Conservation (phyloP, 2,888 invertebrate genomes). For the Drosophila paracracens region DNA sequence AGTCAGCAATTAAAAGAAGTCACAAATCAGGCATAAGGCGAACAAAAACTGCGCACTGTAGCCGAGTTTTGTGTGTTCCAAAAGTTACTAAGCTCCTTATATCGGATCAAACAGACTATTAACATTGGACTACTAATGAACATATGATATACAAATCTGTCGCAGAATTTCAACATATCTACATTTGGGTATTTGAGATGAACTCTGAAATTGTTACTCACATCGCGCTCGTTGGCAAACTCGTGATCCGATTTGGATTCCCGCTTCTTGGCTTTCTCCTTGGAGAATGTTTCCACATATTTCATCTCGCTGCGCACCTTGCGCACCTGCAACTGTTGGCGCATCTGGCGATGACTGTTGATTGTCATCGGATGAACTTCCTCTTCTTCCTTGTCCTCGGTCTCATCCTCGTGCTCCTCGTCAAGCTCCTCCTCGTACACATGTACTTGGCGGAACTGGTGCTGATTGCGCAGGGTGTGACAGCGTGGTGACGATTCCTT, state of each 20-base stretch:
- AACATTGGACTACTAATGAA: not conserved
- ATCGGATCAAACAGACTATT: not conserved
- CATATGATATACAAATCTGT: not conserved
- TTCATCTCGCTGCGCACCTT: conserved; percentile 84
- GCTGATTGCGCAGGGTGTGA: conserved; percentile 59
- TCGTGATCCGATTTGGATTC: conserved; percentile 83
- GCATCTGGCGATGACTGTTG: conserved; percentile 29
- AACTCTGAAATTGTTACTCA: conserved; percentile 52
- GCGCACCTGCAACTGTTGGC: conserved; percentile 76
- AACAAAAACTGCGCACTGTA: not conserved
- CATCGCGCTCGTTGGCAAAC: conserved; percentile 77
- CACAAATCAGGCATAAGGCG: not conserved
- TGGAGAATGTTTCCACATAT: conserved; percentile 70
- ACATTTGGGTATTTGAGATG: too few species aligned
- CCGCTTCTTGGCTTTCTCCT: conserved; percentile 70
- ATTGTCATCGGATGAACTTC: conserved; percentile 3
- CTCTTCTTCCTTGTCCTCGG: conserved; percentile 14
- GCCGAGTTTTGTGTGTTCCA: not conserved
- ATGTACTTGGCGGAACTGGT: conserved; percentile 6
- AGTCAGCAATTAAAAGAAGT: not conserved
- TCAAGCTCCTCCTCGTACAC: not conserved
- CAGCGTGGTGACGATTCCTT: conserved; percentile 65
- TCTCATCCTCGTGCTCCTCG: not conserved
- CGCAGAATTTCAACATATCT: not conserved
- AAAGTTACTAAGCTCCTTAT: not conserved